These are phyloP conservation scores for Kryptolebias ocellatus DNA, from an alignment of 2,797 vertebrate species.

Conservation along the genomic window DNA sequence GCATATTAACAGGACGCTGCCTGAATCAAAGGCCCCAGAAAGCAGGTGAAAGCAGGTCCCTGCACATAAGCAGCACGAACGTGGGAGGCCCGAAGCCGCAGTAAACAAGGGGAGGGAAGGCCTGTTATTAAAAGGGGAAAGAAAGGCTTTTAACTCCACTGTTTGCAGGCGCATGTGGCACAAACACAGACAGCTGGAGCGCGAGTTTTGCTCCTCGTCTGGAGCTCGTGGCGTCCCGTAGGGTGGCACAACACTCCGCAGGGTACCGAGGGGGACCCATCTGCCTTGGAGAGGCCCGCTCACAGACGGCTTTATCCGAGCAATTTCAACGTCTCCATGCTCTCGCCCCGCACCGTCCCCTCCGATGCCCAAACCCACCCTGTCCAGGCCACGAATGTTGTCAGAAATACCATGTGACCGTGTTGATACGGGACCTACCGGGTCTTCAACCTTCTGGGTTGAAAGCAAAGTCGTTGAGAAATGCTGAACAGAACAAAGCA, in stretches of 20 bases:
- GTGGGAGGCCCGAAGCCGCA: background rate
- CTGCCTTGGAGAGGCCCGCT: slow-evolving; percentile 71
- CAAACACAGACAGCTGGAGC: slow-evolving; percentile 79
- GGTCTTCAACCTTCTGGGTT: slow-evolving; percentile 44
- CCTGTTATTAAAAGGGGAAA: background rate
- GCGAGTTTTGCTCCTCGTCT: slow-evolving; percentile 75
- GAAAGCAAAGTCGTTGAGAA: slow-evolving; percentile 23
- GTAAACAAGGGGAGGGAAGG: background rate
- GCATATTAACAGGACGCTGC: background rate
- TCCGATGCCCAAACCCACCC: slow-evolving; percentile 45
- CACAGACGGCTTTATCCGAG: slow-evolving; percentile 46
- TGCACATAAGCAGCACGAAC: background rate
- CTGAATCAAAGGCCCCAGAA: background rate
- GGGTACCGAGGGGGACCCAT: slow-evolving; percentile 71
- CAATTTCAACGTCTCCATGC: slow-evolving; percentile 34
- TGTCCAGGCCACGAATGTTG: slow-evolving; percentile 54
- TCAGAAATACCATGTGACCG: slow-evolving; percentile 53
- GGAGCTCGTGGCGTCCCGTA: slow-evolving; percentile 73
- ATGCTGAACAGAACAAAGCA: slow-evolving; percentile 23
- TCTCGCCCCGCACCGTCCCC: slow-evolving; percentile 30
- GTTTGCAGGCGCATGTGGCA: slow-evolving; percentile 74
- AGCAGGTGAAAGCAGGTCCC: background rate
- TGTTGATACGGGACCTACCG: slow-evolving; percentile 38
- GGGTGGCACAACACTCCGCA: slow-evolving; percentile 77
- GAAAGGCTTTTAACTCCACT: slow-evolving; percentile 26